Conservation (phyloP, 2,113 vertebrate genomes). For the Corvus moneduloides region DNA sequence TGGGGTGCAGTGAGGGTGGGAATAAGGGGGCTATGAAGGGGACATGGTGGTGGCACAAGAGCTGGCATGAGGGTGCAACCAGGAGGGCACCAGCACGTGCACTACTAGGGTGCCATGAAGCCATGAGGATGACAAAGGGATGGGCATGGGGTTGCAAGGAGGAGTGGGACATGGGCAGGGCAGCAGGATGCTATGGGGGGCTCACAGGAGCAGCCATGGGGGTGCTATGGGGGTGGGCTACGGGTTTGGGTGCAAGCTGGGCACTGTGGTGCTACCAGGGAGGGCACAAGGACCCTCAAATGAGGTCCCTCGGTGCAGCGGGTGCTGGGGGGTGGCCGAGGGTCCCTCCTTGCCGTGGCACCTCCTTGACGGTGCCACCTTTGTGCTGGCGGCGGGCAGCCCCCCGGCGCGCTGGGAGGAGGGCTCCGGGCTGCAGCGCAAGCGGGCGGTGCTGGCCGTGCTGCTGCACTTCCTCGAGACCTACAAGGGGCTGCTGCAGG, state of each 20-base stretch:
- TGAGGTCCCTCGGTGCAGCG: too few relatives aligned
- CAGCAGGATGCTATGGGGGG: accelerated
- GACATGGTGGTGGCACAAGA: neutral
- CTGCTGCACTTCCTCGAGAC: conserved; percentile 92
- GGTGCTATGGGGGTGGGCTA: neutral
- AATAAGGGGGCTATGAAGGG: neutral
- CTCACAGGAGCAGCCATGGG: neutral
- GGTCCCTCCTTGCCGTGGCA: neutral
- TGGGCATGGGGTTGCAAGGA: neutral
- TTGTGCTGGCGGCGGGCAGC: conserved; percentile 63
- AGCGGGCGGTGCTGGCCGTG: conserved; percentile 86
- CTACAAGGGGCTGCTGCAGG: conserved; percentile 91
- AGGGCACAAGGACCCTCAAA: accelerated
- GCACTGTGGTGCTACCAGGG: neutral
- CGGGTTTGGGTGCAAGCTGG: accelerated
- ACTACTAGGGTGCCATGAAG: neutral
- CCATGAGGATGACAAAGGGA: neutral
- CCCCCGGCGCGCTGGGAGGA: conserved; percentile 58
- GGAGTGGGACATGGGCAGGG: neutral
- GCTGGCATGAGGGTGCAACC: neutral
- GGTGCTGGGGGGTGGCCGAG: neutral
- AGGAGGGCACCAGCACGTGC: neutral
- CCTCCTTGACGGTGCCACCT: conserved; percentile 72
- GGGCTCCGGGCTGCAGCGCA: conserved; percentile 74
- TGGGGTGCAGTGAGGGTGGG: neutral